Percentiles rank a stretch among this genome's conserved stretches.
Evolutionary conservation across 2,797 vertebrate species (phyloP).

Genomic region (Apodemus agrarius): DNA sequence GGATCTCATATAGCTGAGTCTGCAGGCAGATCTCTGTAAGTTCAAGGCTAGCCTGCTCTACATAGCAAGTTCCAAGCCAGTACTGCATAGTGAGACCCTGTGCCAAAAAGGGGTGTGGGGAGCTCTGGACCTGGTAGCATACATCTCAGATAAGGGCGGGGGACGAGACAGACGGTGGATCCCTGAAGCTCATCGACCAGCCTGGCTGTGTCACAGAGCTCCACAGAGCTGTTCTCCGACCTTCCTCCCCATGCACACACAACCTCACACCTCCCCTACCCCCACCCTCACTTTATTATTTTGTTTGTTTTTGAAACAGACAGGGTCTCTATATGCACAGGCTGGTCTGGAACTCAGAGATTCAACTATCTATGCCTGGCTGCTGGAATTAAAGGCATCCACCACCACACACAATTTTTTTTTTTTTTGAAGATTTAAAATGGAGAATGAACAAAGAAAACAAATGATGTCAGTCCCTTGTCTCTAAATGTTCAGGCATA

Average conservation of each 20-base stretch:
- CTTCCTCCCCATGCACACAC: neutral
- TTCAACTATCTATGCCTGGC: neutral
- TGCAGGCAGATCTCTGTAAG: neutral
- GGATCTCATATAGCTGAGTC: neutral
- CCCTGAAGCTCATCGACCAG: neutral
- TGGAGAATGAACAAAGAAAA: neutral
- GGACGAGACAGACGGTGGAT: neutral
- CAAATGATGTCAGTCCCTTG: neutral
- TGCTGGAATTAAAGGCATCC: neutral
- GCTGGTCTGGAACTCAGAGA: neutral
- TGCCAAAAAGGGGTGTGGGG: neutral
- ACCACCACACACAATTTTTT: neutral
- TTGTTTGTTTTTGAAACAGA: neutral
- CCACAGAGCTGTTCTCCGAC: neutral
- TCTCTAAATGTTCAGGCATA: neutral
- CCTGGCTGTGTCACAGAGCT: neutral
- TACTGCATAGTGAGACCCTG: neutral
- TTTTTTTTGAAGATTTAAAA: neutral
- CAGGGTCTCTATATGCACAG: neutral
- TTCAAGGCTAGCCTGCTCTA: neutral
- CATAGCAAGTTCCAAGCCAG: neutral
- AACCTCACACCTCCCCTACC: neutral
- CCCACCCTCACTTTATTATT: neutral
- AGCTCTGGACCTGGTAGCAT: neutral
- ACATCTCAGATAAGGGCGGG: neutral